Conservation (phyloP, 2,113 vertebrate species). For the Lontra canadensis region DNA sequence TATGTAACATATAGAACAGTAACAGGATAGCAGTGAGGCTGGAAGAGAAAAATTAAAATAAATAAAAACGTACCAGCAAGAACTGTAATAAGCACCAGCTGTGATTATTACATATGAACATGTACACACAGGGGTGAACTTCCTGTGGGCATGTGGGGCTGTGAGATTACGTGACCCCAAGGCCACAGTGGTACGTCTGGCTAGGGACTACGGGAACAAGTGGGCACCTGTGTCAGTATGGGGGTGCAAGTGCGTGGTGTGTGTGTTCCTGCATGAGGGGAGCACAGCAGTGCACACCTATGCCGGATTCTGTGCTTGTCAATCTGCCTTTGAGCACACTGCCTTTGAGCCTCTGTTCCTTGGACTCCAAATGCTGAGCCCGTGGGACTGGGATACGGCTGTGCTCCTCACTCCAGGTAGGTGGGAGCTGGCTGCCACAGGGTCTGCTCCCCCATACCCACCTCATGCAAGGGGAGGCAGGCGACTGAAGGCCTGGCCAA, state of each 20-base stretch:
- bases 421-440: not conserved
- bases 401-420: not conserved
- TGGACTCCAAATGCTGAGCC: not conserved
- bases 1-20: not conserved
- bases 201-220: not conserved
- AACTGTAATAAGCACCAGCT: too few species aligned
- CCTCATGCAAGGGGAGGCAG: not conserved
- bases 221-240: not conserved
- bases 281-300: not conserved
- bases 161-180: fast-evolving
- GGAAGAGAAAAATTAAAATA: not conserved
- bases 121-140: not conserved
- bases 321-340: fast-evolving
- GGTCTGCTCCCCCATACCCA: not conserved
- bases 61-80: not conserved
- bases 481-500: not conserved
- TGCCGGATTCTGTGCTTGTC: not conserved
- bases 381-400: not conserved
- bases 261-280: not conserved
- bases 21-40: not conserved
- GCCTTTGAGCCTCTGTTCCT: not conserved
- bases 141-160: not conserved
- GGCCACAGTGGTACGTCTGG: not conserved
- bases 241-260: too few species aligned
- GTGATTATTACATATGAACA: not conserved